Evolutionary conservation across 2,113 vertebrate genomes (phyloP).

Genomic region (Colossoma macropomum): DNA sequence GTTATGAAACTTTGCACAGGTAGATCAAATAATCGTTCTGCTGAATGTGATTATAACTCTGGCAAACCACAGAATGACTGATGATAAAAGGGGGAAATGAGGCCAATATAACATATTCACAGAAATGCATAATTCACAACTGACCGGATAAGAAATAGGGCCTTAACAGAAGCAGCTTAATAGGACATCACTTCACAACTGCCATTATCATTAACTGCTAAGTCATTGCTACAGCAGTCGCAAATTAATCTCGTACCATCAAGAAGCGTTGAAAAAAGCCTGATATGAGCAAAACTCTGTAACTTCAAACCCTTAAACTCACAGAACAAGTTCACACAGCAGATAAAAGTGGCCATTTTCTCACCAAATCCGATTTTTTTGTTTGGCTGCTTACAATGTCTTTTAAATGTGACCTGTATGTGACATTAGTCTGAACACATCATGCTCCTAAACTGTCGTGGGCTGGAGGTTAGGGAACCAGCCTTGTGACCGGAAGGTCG

Average conservation of each 20-base stretch:
- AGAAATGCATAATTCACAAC: not conserved
- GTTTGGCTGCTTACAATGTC: too few species aligned
- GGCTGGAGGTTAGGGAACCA: too few species aligned
- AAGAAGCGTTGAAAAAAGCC: not conserved
- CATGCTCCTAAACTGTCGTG: too few species aligned
- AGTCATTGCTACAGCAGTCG: not conserved
- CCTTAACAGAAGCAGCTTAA: not conserved
- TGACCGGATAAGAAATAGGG: not conserved
- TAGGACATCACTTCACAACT: not conserved
- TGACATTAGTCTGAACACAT: too few species aligned
- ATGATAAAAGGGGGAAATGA: conserved; percentile 1
- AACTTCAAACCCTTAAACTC: too few species aligned
- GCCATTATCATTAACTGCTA: conserved; percentile 2
- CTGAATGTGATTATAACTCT: not conserved
- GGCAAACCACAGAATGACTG: not conserved
- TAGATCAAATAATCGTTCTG: not conserved
- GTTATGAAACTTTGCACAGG: not conserved
- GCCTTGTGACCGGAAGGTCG: too few species aligned
- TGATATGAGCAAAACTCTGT: not conserved
- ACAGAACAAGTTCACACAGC: too few species aligned
- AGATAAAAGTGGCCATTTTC: too few species aligned
- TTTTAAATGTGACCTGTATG: too few species aligned
- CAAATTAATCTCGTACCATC: not conserved
- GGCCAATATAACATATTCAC: not conserved
- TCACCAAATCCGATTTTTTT: too few species aligned